These are phyloP conservation scores for Drosophila diplacantha DNA, from an alignment of 2,888 invertebrate species.

Conservation along the genomic window DNA sequence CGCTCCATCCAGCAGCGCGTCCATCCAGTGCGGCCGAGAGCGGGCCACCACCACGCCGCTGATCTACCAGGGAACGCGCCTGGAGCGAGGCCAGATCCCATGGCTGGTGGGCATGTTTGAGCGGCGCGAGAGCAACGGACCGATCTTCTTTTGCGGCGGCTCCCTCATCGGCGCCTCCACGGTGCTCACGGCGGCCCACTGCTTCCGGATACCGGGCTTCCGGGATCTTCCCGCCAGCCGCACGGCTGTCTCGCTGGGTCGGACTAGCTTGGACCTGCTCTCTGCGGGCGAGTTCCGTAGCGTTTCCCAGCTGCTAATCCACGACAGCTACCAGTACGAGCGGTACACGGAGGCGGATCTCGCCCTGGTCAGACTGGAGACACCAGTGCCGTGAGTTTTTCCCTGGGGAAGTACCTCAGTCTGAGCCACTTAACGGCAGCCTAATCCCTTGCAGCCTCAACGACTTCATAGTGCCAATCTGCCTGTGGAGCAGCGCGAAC, in stretches of 20 bases:
- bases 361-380: conserved; percentile 77
- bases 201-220: conserved; percentile 61
- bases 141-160: conserved; percentile 75
- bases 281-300: conserved; percentile 52
- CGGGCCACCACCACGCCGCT: conserved; percentile 51
- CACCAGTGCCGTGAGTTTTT: conserved; percentile 59
- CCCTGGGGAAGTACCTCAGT: not conserved
- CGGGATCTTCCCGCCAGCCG: conserved; percentile 51
- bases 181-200: conserved; percentile 78
- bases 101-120: conserved; percentile 83
- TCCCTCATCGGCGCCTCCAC: conserved; percentile 66
- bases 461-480: conserved; percentile 69
- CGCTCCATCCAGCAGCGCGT: not conserved
- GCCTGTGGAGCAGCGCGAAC: conserved; percentile 70
- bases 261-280: conserved; percentile 72
- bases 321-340: conserved; percentile 76
- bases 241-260: conserved; percentile 76
- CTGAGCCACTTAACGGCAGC: too few relatives aligned
- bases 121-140: conserved; percentile 65
- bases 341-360: conserved; percentile 78
- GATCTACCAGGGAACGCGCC: conserved; percentile 52
- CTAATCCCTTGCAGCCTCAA: conserved; percentile 49
- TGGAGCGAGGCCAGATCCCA: conserved; percentile 80
- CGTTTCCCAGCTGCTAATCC: conserved; percentile 67
- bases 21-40: conserved; percentile 51